A percentile compares a stretch with the other conserved stretches of the same genome.
Evolutionary conservation across 2,113 vertebrate genomes (phyloP).

Genomic region (Hirundichthys speculiger): DNA sequence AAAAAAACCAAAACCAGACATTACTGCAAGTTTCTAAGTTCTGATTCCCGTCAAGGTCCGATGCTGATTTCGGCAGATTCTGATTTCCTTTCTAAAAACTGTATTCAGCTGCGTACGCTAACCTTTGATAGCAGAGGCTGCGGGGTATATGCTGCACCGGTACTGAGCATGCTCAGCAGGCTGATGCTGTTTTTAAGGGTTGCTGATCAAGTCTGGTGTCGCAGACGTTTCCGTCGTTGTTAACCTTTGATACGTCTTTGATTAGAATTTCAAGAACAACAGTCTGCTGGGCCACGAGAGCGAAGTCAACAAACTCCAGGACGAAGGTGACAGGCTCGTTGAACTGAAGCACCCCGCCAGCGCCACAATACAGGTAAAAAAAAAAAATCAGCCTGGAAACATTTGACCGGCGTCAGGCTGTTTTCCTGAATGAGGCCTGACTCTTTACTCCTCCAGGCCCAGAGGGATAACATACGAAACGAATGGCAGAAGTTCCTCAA

Average conservation of each 20-base stretch:
- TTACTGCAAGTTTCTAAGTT: too few relatives aligned
- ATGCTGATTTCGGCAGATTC: too few relatives aligned
- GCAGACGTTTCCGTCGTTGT: too few relatives aligned
- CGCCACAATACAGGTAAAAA: conserved; percentile 86
- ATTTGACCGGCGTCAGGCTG: background rate
- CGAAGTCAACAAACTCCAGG: conserved; percentile 90
- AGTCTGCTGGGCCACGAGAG: conserved; percentile 90
- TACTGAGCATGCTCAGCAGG: too few relatives aligned
- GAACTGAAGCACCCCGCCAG: conserved; percentile 91
- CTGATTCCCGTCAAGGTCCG: too few relatives aligned
- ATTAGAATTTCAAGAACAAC: conserved; percentile 91
- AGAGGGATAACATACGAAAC: conserved; percentile 87
- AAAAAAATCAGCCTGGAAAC: background rate
- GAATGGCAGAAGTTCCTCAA: conserved; percentile 98
- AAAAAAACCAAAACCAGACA: too few relatives aligned
- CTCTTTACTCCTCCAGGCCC: conserved; percentile 77
- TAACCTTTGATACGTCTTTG: conserved; percentile 13
- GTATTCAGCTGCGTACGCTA: too few relatives aligned
- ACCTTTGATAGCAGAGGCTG: too few relatives aligned
- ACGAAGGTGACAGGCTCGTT: conserved; percentile 90
- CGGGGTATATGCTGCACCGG: too few relatives aligned
- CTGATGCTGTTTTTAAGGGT: too few relatives aligned
- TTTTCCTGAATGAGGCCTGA: background rate
- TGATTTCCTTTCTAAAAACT: too few relatives aligned
- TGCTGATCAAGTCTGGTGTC: too few relatives aligned